Evolutionary conservation across 2,888 invertebrate genomes (phyloP), one percentile per base, ranked within the genome.

Genomic region (Melanostoma mellinum): DNA sequence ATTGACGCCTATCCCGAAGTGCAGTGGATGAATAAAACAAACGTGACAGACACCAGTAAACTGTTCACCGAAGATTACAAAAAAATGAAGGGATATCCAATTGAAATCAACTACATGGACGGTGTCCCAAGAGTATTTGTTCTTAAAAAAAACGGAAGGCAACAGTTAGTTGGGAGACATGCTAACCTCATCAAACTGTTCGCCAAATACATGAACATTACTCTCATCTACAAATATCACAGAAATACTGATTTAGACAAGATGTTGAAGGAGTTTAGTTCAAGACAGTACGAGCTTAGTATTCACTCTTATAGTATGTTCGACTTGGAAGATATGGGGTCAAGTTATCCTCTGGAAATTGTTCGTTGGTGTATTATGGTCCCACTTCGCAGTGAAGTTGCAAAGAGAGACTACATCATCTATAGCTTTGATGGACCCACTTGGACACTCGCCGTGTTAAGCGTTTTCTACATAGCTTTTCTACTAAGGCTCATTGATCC

Each of bases 291-390:
- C 0, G 77, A 82, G 6, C 52, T 82, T 0, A 63, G 73, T 44
- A 52, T 77, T 2, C 82, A 82, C 42, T 53, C 69, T 20, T 82
- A 63, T 48, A 73, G 77, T 0, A 82, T 68, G 68, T 77, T 77
- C 6, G 77, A 82, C 20, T 58, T 82, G 52, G 65, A 63, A 6
- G 68, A 68, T 0, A 58, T 68, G 10, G 81, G 81, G 6, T 40
- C 44, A 3, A 89, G 89, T 56, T 90, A 89, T 81, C 90, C 90
- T 0, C 4, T 90, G 40, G 88, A 88, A 61, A 74, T 86, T 56
- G 85, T 87, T 65, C 86, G 85, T 10, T 88, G 87, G 69, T 90
- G 90, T 44, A 87, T 90, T 0, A 89, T 90, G 88, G 89, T 90
- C 2, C 90, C 90, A 0, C 81, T 90, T 0, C 87, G 88, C 0